A percentile compares a stretch with the other conserved stretches of the same genome.
Evolutionary conservation across 2,113 vertebrate species (phyloP).

Genomic region (Chamaetylas fuelleborni): DNA sequence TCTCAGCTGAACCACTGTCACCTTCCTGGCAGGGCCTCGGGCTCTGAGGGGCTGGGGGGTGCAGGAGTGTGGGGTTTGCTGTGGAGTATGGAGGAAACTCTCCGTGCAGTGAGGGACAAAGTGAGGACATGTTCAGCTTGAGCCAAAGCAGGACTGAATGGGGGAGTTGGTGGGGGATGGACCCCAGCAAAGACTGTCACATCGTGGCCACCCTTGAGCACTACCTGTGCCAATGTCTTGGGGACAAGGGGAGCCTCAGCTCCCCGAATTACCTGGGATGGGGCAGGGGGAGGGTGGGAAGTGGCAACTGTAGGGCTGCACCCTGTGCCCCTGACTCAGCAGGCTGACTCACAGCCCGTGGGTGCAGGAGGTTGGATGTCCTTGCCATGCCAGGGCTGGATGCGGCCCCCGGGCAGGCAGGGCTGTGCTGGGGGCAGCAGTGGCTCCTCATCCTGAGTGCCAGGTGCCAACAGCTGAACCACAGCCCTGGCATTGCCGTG

Average conservation of each 20-base stretch:
- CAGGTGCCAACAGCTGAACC: neutral
- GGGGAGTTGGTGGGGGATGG: neutral
- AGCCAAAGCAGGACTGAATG: neutral
- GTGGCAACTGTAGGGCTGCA: neutral
- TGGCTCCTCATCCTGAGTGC: neutral
- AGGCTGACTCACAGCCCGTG: rapidly evolving
- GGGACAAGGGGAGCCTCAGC: neutral
- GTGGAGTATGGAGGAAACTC: neutral
- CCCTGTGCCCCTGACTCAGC: neutral
- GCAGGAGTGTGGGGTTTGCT: neutral
- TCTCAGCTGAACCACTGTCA: neutral
- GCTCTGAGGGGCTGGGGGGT: rapidly evolving
- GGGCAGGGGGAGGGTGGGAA: neutral
- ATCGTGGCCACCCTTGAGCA: neutral
- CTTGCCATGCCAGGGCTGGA: neutral
- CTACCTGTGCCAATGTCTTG: rapidly evolving
- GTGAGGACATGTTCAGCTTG: rapidly evolving
- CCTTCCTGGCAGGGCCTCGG: neutral
- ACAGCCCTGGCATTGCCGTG: neutral
- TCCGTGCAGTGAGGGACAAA: neutral
- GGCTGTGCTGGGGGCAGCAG: neutral
- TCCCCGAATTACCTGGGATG: rapidly evolving
- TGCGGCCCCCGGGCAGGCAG: neutral
- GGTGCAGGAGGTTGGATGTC: neutral
- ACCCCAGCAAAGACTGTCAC: neutral